Evolutionary conservation across 1,140 invertebrate species (phyloP), one percentile per base, ranked within the genome.

Genomic region (Procambarus virginalis): DNA sequence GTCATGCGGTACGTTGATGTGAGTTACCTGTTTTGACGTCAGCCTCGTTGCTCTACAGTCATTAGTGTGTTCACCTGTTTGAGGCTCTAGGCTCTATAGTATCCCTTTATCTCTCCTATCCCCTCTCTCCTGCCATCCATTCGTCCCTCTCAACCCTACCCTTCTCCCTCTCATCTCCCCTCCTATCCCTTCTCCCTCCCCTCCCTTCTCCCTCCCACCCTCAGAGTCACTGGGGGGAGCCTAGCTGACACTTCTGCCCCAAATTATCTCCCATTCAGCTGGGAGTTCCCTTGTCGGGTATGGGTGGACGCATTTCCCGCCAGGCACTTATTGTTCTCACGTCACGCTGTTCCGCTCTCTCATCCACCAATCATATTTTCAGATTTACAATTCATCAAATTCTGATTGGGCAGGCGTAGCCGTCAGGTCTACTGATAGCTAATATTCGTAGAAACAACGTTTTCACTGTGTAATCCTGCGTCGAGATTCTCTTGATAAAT

Each of bases 351-450:
- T 87, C 85, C 79, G 77, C 85, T 86, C 73, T 86, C 76, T 86
- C 84, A 86, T 86, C 84, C 46, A 85, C 83, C 75, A 86, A 77
- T 86, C 73, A 86, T 86, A 48, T 78, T 86, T 86, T 76, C 5
- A 46, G 75, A 49, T 75, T 46, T 86, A 86, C 77, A 78, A 78
- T 64, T 78, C 34, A 73, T 49, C n/a, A 4, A 46, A 12, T 85
- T 76, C 51, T 75, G 51, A 76, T 78, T 34, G 75, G 22, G 8
- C n/a, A 68, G 22, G 75, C 76, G 83, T 85, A 68, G 78, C 84
- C 70, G 79, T 81, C 58, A 81, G 51, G 79, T 6, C 22, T 73
- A 34, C 68, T n/a, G 20, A 34, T 8, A 20, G 68, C n/a, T 73
- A 73, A 34, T 73, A 6, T 34, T 5, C 22, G n/a, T 5, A 73